phyloP scores from a whole-genome alignment of 1,140 invertebrate genomes.

The Penaeus chinensis region DNA sequence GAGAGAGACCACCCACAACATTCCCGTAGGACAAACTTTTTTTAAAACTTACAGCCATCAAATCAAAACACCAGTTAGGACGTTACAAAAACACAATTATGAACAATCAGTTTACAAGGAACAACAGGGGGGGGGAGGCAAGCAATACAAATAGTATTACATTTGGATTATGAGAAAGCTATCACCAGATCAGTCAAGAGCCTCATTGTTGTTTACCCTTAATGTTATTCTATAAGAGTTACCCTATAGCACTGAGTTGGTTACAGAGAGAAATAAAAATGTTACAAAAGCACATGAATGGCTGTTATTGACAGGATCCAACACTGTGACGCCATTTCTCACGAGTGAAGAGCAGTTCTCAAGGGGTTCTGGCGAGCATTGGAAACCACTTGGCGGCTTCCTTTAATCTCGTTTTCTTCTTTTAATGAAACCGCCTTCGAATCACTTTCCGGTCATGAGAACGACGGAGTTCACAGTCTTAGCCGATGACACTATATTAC shows the following conservation, averaged over 20 bases:
- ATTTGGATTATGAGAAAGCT: conserved; percentile 25
- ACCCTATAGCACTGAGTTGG: conserved; percentile 35
- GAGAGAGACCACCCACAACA: no score
- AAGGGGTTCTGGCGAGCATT: no score
- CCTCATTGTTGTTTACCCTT: not conserved
- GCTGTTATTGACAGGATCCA: not conserved
- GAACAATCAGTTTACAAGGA: conserved; percentile 20
- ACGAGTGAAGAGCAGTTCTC: no score
- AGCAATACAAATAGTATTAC: conserved; percentile 13
- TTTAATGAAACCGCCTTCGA: no score
- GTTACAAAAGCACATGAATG: conserved; percentile 42
- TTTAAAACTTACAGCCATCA: conserved; percentile 13
- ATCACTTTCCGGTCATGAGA: no score
- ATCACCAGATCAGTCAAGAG: conserved; percentile 18
- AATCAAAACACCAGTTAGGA: conserved; percentile 29
- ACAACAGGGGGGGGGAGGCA: conserved; percentile 37
- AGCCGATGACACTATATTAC: no score
- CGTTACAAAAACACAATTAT: conserved; percentile 23
- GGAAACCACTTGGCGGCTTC: no score
- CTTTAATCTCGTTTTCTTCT: no score
- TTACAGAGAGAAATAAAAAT: conserved; percentile 29
- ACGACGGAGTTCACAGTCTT: no score
- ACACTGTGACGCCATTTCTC: no score
- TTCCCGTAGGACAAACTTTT: no score
- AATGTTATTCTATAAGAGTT: not conserved